Evolutionary conservation across 2,888 invertebrate species (phyloP), one percentile per base, ranked within the genome.

Genomic region (Eudasyphora cyanicolor): DNA sequence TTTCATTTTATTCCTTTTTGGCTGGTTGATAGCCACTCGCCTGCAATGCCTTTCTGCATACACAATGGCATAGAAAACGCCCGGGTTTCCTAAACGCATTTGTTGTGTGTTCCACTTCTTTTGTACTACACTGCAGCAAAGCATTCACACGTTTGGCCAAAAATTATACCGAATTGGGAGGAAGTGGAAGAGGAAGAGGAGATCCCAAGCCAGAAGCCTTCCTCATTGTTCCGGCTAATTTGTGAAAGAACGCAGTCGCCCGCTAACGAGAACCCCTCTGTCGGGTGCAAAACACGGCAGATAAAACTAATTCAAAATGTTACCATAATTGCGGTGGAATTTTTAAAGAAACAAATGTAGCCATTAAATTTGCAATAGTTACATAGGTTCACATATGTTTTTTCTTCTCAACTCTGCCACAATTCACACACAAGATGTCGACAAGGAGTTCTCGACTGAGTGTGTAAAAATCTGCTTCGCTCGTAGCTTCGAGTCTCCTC

Each of bases 1-100:
- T 38, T 67, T 38, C 42, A 82, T 67, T 82, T 76, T 64, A 77
- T 17, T 73, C 57, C 10, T 8, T 60, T 35, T 49, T 38, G 38
- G 38, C 12, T 38, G 38, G 38, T 14, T 6, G 45, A 45, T 45
- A 45, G n/a, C 45, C 45, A n/a, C 45, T 14, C 12, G 35, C 12
- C n/a, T n/a, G n/a, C n/a, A n/a, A n/a, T n/a, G n/a, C n/a, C n/a
- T 29, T 70, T 19, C 42, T 49, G 27, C n/a, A n/a, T n/a, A n/a
- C n/a, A n/a, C n/a, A 49, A 49, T 32, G 17, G n/a, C 32, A 38
- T 21, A 38, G 27, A 42, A 69, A 42, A 73, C 5, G 24, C 67
- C 24, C 27, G 38, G 12, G 51, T 24, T 57, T 60, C 57, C 57
- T 73, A 73, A 73, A 38, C 57, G 42, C 73, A 57, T 24, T 73